A percentile compares a stretch with the other conserved stretches of the same genome.
phyloP scores from a whole-genome alignment of 2,113 vertebrate genomes.

The Colinus virginianus region DNA sequence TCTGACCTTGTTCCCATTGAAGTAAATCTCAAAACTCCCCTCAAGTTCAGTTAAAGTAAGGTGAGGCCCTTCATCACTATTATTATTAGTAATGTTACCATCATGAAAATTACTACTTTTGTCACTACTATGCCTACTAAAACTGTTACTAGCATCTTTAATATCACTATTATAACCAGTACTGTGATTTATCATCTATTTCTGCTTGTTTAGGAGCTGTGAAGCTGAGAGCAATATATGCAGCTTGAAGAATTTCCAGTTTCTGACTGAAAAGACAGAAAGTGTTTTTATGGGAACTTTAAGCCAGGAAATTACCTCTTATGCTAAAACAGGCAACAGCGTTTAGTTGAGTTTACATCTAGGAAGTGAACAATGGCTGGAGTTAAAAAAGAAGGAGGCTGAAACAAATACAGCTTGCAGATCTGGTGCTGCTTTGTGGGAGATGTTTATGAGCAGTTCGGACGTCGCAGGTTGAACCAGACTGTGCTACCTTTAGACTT shows the following conservation, averaged over 20 bases:
- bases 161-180: accelerated
- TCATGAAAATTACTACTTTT: neutral
- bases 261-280: conserved; percentile 15
- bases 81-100: neutral
- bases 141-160: neutral
- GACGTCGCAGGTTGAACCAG: neutral
- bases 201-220: neutral
- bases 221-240: neutral
- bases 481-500: conserved; percentile 12
- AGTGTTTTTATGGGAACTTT: conserved; percentile 13
- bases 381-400: conserved; percentile 6
- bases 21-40: conserved; percentile 18
- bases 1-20: conserved; percentile 6
- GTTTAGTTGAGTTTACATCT: conserved; percentile 36
- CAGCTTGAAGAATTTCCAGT: neutral
- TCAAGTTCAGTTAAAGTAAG: conserved; percentile 24
- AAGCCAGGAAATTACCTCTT: conserved; percentile 47
- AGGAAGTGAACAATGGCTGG: conserved; percentile 36
- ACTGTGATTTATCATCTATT: neutral
- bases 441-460: accelerated
- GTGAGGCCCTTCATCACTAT: neutral
- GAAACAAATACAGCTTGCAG: conserved; percentile 40
- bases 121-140: neutral
- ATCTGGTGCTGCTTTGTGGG: neutral
- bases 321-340: conserved; percentile 14